Evolutionary conservation across 2,888 invertebrate species (phyloP), one percentile per base, ranked within the genome.

Genomic region (Polydesmus complanatus): DNA sequence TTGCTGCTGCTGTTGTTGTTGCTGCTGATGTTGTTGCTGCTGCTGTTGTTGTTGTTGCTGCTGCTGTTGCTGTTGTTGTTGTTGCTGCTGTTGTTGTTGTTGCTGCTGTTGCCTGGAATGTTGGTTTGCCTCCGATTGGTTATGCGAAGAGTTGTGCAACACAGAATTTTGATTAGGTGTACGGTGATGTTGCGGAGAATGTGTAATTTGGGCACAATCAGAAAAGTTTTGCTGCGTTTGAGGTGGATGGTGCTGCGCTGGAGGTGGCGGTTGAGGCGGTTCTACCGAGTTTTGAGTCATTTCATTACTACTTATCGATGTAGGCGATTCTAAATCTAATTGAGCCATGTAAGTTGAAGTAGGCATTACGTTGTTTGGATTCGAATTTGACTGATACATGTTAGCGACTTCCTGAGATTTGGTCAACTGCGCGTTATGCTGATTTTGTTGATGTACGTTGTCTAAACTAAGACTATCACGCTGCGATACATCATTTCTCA

Each of bases 261-360:
- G 37, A 37, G 37, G 8, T 14, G 65, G 27, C 14, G 67, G 67
- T 58, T 70, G 65, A 55, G 76, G 76, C 47, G 77, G 76, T 66
- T 84, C 83, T 0, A 82, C 81, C 0, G 83, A 80, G 69, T 81
- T 83, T 67, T 88, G 88, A 8, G 86, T 84, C 74, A 91, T 80
- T 72, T 92, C 90, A 22, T 86, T 88, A 1, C 88, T 77, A 62
- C 76, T 85, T 66, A 92, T 89, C 50, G 89, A 88, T 0, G 88
- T 85, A 0, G 93, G 91, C 0, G 92, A 91, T 72, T 92, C 92
- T 65, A 93, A 75, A 0, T 88, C 89, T 62, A 91, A 73, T 70
- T 88, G 88, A 61, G 83, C 83, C 1, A 89, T 88, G 52, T 63
- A 67, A 27, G 65, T 65, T 58, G 63, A 64, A 22, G 53, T 64